Evolutionary conservation across 2,888 invertebrate species (phyloP).

Genomic region (Thecophora atra): DNA sequence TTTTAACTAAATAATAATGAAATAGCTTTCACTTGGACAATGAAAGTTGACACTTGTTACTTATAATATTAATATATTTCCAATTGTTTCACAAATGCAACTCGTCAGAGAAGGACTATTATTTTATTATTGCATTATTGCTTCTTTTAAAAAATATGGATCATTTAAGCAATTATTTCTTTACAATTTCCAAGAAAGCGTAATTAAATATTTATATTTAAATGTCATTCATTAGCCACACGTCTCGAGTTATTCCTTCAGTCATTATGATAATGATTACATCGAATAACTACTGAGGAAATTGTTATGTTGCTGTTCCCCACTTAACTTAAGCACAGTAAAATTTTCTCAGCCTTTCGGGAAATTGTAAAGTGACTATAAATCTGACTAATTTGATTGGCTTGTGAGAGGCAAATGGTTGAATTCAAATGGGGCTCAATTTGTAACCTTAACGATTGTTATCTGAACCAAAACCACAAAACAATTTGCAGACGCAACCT

Average conservation of each 20-base stretch:
- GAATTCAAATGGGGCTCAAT: not conserved
- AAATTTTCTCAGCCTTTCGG: not conserved
- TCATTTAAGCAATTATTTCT: too few species aligned
- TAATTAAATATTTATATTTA: too few species aligned
- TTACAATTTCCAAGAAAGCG: too few species aligned
- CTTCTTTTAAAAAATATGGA: too few species aligned
- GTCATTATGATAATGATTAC: not conserved
- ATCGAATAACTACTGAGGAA: not conserved
- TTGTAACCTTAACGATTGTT: not conserved
- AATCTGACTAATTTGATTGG: not conserved
- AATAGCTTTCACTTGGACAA: too few species aligned
- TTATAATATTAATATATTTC: too few species aligned
- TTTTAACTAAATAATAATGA: too few species aligned
- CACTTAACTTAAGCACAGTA: not conserved
- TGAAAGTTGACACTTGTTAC: too few species aligned
- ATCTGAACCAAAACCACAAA: not conserved
- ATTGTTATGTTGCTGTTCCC: not conserved
- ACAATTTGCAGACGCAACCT: not conserved
- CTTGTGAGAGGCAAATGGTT: not conserved
- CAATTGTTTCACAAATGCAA: too few species aligned
- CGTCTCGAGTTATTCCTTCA: not conserved
- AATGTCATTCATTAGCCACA: too few species aligned
- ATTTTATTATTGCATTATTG: too few species aligned
- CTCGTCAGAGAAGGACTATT: too few species aligned
- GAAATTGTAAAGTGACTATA: not conserved